Evolutionary conservation across 1,140 invertebrate species (phyloP), one percentile per base, ranked within the genome.

Genomic region (Bradynema listronoti): DNA sequence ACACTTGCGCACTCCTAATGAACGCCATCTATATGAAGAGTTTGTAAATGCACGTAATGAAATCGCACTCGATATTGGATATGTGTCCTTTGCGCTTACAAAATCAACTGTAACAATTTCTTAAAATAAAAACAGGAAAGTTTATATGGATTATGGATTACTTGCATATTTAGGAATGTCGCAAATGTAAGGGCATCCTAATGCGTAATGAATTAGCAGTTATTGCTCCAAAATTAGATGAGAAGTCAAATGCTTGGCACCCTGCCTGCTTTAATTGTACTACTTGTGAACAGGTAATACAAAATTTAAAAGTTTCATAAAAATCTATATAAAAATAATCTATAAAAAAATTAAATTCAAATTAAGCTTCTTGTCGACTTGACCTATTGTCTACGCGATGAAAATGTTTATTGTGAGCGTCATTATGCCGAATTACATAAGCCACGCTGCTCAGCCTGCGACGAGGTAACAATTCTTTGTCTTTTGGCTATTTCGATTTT

Each of bases 381-480:
- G 46, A 88, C 88, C 16, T 93, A 94, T 80, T 94, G 91, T 77
- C 85, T 88, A 43, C 84, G 88, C 75, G 87, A 91, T 60, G 87
- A 88, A 57, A 83, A 77, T 51, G 82, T 92, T 36, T 93, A 87
- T 79, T 94, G 91, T 79, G 89, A 91, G 77, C 83, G 91, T 52
- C 91, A 94, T 80, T 94, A 92, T 79, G 89, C 90, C 14, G 90
- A 94, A 80, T 84, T 88, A 72, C 81, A 92, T 65, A 91, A 91
- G 79, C 89, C 90, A 2, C 81, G 91, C 73, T 94, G 91, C 79
- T 84, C 88, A 34, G 88, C 88, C 62, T 94, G 91, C 81, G 90
- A 94, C 82, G 90, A 94, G 86, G 90, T 94, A 79, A 85, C 86
- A 83, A 32, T 30, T 25, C 29, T 14, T 61, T 39, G 36, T 19